These are phyloP conservation scores for Zhengitettix transpicula DNA, from an alignment of 2,888 invertebrate genomes.

Conservation along the genomic window DNA sequence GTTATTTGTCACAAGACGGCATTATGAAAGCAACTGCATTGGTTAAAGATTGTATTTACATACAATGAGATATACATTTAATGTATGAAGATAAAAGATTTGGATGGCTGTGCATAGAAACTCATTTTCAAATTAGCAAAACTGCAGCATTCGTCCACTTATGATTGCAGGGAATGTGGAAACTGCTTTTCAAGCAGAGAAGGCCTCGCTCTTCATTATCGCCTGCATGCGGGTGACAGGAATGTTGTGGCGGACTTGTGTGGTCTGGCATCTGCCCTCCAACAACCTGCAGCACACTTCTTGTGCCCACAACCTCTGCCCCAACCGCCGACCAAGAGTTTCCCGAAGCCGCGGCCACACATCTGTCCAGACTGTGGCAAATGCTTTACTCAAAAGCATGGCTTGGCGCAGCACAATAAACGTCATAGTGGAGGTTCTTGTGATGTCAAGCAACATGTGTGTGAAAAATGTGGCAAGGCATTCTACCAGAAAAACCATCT, in stretches of 20 bases:
- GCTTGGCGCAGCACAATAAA: conserved; percentile 60
- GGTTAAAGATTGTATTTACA: too few species aligned
- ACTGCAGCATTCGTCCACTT: too few species aligned
- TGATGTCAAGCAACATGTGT: conserved; percentile 60
- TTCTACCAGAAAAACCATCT: conserved; percentile 77
- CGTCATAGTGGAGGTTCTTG: conserved; percentile 46
- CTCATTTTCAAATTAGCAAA: too few species aligned
- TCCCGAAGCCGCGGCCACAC: conserved; percentile 51
- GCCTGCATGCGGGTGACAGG: conserved; percentile 64
- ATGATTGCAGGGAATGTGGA: conserved; percentile 36
- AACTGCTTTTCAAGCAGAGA: conserved; percentile 50
- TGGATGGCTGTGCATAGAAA: too few species aligned
- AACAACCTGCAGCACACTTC: conserved; percentile 25
- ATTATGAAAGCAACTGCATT: too few species aligned
- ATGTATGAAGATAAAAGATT: too few species aligned
- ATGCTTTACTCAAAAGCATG: conserved; percentile 69
- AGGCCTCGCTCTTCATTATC: conserved; percentile 60
- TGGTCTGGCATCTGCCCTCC: conserved; percentile 60
- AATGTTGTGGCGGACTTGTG: conserved; percentile 66
- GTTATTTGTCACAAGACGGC: too few species aligned
- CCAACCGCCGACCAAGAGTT: conserved; percentile 5
- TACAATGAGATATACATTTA: too few species aligned
- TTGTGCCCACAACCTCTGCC: conserved; percentile 9
- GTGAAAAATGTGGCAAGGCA: conserved; percentile 65
- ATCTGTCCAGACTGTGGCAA: conserved; percentile 66